Percentiles rank a stretch among this genome's conserved stretches.
These are phyloP conservation scores for Saccostrea glomerata DNA, from an alignment of 1,140 invertebrate genomes.

Conservation along the genomic window DNA sequence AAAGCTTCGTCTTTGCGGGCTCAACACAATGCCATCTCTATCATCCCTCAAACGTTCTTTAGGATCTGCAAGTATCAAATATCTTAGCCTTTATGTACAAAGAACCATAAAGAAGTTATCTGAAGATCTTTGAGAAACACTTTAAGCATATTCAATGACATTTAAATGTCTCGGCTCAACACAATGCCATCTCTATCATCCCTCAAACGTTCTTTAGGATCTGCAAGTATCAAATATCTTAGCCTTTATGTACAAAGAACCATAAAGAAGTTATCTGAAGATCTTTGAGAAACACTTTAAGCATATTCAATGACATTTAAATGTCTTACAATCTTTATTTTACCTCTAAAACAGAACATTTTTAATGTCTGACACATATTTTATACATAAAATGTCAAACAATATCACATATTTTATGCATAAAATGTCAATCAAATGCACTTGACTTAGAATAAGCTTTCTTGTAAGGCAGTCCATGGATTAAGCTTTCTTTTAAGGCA, in stretches of 20 bases:
- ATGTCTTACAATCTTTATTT: neutral
- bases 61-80: conserved; percentile 77
- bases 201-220: conserved; percentile 87
- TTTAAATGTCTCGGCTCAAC: conserved; percentile 81
- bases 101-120: neutral
- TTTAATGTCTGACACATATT: no score
- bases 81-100: neutral
- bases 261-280: neutral
- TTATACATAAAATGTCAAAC: no score
- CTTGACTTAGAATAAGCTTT: neutral
- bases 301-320: neutral
- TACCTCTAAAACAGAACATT: no score
- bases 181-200: conserved; percentile 89
- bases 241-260: neutral
- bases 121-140: neutral
- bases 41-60: conserved; percentile 88
- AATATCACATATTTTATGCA: no score
- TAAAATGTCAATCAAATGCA: neutral
- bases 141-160: neutral
- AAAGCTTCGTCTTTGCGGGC: conserved; percentile 90
- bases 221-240: conserved; percentile 46
- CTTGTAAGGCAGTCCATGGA: neutral
- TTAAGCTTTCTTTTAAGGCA: neutral
- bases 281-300: neutral
- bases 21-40: conserved; percentile 89